These are phyloP conservation scores for Cherax destructor DNA, from an alignment of 1,140 invertebrate species.

Conservation along the genomic window DNA sequence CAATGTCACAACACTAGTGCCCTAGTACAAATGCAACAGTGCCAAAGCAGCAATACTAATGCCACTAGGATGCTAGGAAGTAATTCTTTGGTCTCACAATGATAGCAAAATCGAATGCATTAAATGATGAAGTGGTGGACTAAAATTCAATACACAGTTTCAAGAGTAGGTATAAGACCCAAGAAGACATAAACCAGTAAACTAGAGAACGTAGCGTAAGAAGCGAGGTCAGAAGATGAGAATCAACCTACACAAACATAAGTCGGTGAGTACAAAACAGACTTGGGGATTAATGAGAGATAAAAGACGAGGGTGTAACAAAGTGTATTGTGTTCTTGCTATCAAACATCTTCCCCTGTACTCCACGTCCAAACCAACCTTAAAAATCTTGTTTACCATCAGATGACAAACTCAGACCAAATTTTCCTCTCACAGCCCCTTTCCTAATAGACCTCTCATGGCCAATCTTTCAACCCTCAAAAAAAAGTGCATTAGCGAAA, in stretches of 20 bases:
- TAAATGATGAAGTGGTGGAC: too few relatives aligned
- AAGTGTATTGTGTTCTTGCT: not conserved
- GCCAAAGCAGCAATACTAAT: too few relatives aligned
- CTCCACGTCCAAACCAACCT: not conserved
- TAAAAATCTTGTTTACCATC: not conserved
- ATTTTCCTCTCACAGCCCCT: not conserved
- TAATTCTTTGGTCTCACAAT: too few relatives aligned
- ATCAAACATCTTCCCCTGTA: not conserved
- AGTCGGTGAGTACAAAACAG: not conserved
- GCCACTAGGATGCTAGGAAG: too few relatives aligned
- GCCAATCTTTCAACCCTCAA: not conserved
- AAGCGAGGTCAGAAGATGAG: too few relatives aligned
- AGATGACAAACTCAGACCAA: not conserved
- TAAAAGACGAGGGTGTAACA: not conserved
- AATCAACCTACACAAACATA: not conserved
- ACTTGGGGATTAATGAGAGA: not conserved
- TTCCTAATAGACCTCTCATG: conserved; percentile 1
- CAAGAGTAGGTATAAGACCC: not conserved
- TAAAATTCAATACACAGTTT: not conserved
- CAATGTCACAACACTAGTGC: too few relatives aligned
- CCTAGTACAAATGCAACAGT: too few relatives aligned
- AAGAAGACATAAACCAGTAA: too few relatives aligned
- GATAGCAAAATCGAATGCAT: too few relatives aligned
- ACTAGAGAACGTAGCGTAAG: too few relatives aligned
- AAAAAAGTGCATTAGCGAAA: not conserved